Base-by-base conservation (phyloP, 2,888 invertebrate species). In the Eupithecia inturbata region DNA sequence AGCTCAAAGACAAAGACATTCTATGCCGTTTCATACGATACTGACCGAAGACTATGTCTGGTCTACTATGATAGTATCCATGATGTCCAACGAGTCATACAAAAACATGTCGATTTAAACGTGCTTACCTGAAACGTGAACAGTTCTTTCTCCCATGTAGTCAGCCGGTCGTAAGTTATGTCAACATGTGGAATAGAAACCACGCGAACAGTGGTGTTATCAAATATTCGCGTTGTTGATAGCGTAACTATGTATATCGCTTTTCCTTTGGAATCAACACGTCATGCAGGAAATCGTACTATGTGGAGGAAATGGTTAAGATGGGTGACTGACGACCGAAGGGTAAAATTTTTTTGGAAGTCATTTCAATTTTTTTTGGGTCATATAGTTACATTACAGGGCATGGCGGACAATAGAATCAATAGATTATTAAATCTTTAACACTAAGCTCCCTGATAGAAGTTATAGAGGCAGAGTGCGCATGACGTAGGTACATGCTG, bases 141-240 rank as follows among this genome's bases (percentile, higher is more conserved):
- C 36, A 45, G 49, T 71, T 72, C 71, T 71, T 71, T 74, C 57
- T 57, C 57, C 57, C 57, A 57, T 53, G 64, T 39, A 60, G 68
- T 71, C 75, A 71, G 62, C n/a, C 67, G 68, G 64, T 66, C 79
- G 82, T 70, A 75, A 83, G 85, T 88, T 89, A 89, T 89, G 89
- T 90, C 91, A 91, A 91, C 91, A 90, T 81, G 82, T 76, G 77
- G 81, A 81, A 81, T 82, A 82, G 82, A 80, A 81, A 80, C 78
- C 73, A 78, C 77, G 77, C 79, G 78, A 76, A 74, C 74, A 57
- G 74, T 92, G 19, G 73, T 92, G 91, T 93, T 93, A 92, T 93
- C 90, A 91, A 93, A 93, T 89, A 92, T 80, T 79, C 82, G 82
- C 78, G 84, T 77, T 90, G 89, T 89, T 88, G 88, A 88, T 82